These are phyloP conservation scores for Eumeta japonica DNA, from an alignment of 1,140 invertebrate genomes.

Conservation along the genomic window DNA sequence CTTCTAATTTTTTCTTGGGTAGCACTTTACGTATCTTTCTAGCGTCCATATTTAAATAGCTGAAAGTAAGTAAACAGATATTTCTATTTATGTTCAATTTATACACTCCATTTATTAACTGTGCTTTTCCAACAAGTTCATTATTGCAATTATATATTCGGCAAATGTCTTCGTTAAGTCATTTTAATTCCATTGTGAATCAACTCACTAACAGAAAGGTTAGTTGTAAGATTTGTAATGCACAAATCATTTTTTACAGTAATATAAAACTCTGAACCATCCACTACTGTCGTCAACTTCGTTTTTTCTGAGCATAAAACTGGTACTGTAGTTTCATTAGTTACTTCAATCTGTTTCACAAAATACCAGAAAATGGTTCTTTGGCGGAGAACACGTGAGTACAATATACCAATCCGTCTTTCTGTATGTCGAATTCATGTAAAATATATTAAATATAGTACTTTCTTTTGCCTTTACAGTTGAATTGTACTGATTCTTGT, in stretches of 20 bases:
- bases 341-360: neutral
- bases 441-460: conserved; percentile 1
- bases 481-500: neutral
- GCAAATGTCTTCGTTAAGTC: too few species aligned
- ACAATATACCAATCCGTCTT: conserved; percentile 4
- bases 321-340: conserved; percentile 3
- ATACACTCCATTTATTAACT: too few species aligned
- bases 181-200: too few species aligned
- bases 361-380: neutral
- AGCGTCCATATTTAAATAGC: conserved; percentile 14
- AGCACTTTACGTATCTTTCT: conserved; percentile 14
- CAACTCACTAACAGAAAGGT: too few species aligned
- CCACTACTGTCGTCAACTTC: conserved; percentile 4
- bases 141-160: too few species aligned
- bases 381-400: conserved; percentile 1
- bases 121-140: too few species aligned
- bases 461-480: neutral
- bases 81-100: too few species aligned
- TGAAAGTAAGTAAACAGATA: too few species aligned
- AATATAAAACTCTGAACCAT: conserved; percentile 4
- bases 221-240: too few species aligned
- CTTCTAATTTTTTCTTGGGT: conserved; percentile 14
- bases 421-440: conserved; percentile 1
- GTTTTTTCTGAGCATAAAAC: conserved; percentile 7
- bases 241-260: conserved; percentile 9